Evolutionary conservation across 1,140 invertebrate genomes (phyloP).

Genomic region (Apis mellifera): Amel_HAv3.1 CM009934.2:9692501-9693000

Average conservation of each 20-base stretch:
- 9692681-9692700: conserved; percentile 46
- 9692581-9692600: conserved; percentile 27
- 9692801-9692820: conserved; percentile 17
- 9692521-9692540: conserved; percentile 70
- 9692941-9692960: too few relatives aligned
- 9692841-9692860: conserved; percentile 30
- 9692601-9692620: conserved; percentile 8
- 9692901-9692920: too few relatives aligned
- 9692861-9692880: conserved; percentile 8
- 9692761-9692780: conserved; percentile 36
- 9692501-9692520: conserved; percentile 70
- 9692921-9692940: too few relatives aligned
- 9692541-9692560: conserved; percentile 68
- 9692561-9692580: conserved; percentile 33
- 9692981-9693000: too few relatives aligned
- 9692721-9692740: conserved; percentile 45
- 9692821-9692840: not conserved
- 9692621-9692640: not conserved
- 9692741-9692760: conserved; percentile 27
- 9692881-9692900: not conserved
- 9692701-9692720: conserved; percentile 61
- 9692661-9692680: conserved; percentile 26
- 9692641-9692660: not conserved
- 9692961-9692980: too few relatives aligned
- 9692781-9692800: not conserved